A percentile compares a stretch with the other conserved stretches of the same genome.
These are phyloP conservation scores for Nysson spinosus DNA, from an alignment of 2,888 invertebrate genomes.

Conservation along the genomic window DNA sequence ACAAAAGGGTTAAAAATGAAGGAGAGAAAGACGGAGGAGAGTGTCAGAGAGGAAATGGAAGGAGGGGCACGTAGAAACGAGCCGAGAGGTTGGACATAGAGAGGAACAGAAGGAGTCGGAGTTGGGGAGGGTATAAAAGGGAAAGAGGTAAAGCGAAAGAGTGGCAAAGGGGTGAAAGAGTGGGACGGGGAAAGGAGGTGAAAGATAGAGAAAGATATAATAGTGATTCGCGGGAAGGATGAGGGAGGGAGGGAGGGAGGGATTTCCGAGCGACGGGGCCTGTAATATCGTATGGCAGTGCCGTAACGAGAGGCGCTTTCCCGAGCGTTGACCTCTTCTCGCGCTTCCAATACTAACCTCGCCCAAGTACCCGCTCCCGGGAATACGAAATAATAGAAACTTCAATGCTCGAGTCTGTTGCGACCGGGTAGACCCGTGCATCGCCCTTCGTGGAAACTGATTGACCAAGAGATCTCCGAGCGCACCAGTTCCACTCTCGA, in stretches of 20 bases:
- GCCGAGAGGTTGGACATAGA: too few relatives aligned
- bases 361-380: constrained; percentile 63
- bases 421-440: background rate
- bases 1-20: background rate
- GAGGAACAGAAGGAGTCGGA: constrained; percentile 4
- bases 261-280: constrained; percentile 60
- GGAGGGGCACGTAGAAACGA: background rate
- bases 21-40: background rate
- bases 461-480: constrained; percentile 22
- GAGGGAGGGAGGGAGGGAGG: constrained; percentile 22
- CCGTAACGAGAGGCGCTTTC: constrained; percentile 72
- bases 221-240: background rate
- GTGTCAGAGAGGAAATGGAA: background rate
- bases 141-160: background rate
- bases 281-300: constrained; percentile 68
- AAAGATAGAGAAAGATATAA: constrained; percentile 2
- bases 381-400: constrained; percentile 64
- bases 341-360: constrained; percentile 72
- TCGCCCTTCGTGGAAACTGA: constrained; percentile 37
- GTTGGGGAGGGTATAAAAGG: background rate
- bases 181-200: constrained; percentile 12
- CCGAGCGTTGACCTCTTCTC: constrained; percentile 73
- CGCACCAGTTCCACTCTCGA: too few relatives aligned
- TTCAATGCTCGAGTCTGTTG: constrained; percentile 14
- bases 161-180: constrained; percentile 7